phyloP scores from a whole-genome alignment of 2,113 vertebrate genomes.

The Syngnathus floridae region DNA sequence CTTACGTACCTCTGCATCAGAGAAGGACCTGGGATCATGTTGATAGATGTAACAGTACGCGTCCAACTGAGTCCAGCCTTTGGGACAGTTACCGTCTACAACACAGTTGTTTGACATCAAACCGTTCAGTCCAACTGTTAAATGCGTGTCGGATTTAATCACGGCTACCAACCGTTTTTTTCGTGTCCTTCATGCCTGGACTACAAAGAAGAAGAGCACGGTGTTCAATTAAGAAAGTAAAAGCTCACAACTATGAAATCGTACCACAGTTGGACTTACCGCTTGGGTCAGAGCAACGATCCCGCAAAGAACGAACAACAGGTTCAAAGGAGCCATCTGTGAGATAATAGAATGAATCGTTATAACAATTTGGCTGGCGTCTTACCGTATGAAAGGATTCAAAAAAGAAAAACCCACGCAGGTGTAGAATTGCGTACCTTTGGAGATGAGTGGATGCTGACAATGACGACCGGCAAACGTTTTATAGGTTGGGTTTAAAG shows the following conservation, averaged over 20 bases:
- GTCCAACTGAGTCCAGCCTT: conserved; percentile 1
- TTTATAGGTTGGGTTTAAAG: not conserved
- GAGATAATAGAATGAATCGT: not conserved
- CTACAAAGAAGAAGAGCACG: not conserved
- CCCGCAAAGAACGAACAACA: not conserved
- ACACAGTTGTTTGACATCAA: not conserved
- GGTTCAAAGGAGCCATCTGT: not conserved
- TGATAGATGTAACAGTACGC: not conserved
- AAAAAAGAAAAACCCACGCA: not conserved
- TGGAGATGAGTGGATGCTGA: not conserved
- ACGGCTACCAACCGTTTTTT: not conserved
- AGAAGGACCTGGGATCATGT: not conserved
- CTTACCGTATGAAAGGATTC: not conserved
- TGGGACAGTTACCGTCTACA: not conserved
- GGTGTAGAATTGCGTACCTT: not conserved
- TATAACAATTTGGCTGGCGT: too few relatives aligned
- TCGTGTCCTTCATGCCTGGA: too few relatives aligned
- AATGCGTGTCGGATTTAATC: not conserved
- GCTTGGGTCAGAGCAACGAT: not conserved
- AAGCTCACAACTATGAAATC: not conserved
- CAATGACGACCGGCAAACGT: not conserved
- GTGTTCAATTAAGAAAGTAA: not conserved
- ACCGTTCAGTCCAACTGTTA: not conserved
- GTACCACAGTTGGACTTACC: too few relatives aligned
- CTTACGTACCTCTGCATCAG: not conserved